Evolutionary conservation across 2,888 invertebrate species (phyloP), one percentile per base, ranked within the genome.

Genomic region (Pedicia rivosa): DNA sequence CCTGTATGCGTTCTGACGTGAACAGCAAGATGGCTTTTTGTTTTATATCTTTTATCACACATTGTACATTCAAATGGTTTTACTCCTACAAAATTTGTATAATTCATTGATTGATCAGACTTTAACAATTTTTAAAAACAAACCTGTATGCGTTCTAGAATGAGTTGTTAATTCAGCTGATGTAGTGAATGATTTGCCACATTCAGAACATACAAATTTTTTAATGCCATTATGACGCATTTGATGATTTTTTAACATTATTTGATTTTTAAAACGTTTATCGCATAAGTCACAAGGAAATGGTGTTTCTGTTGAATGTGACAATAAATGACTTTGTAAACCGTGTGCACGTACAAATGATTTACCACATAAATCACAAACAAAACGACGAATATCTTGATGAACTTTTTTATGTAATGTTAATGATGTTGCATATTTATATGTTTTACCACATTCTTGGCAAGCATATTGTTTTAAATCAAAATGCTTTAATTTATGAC

Each of bases 371-470:
- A 62, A 43, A 28, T 65, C 56, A 40, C 69, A 70, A 2, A 53
- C 49, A 36, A 54, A 67, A 0, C 65, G 64, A 30, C 59, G 64
- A 4, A 54, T 34, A 2, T 63, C 62, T 0, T 50, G 55, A 41
- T 66, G 66, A 0, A 62, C 42, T 30, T 66, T 66, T 47, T 62
- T 58, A 40, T 66, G 66, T 43, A 66, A 61, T 0, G 59, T 57
- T 17, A 55, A 61, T 59, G 63, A 64, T 0, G 66, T 65, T 47
- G 37, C 24, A 27, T 43, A 43, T 25, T 42, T 44, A 24, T 44
- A 46, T 7, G 38, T 37, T 35, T 42, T 43, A 3, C 42, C 41
- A 25, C 46, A 46, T 15, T 43, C 40, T 14, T 36, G 17, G 25
- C 46, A 46, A 6, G 26, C 13, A 30, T 44, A 40, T 2, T 32